phyloP scores from a whole-genome alignment of 1,140 invertebrate genomes.

The Cydia fagiglandana region DNA sequence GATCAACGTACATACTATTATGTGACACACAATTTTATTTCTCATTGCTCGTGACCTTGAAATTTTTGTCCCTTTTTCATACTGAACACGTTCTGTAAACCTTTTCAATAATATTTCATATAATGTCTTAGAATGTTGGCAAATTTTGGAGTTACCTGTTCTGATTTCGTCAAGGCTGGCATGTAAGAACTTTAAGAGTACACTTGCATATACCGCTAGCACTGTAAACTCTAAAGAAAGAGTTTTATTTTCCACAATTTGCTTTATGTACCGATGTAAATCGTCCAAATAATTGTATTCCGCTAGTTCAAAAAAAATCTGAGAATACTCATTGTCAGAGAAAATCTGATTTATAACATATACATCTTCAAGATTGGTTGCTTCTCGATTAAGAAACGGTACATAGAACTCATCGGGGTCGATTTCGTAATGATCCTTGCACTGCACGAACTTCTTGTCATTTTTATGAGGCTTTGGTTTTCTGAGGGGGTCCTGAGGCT shows the following conservation, averaged over 20 bases:
- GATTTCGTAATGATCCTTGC: too few species aligned
- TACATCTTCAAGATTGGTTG: conserved; percentile 50
- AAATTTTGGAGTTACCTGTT: conserved; percentile 55
- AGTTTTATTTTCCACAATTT: conserved; percentile 42
- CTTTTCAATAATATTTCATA: conserved; percentile 57
- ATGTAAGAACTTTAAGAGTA: conserved; percentile 51
- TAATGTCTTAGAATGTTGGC: conserved; percentile 51
- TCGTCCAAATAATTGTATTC: conserved; percentile 53
- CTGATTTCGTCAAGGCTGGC: conserved; percentile 50
- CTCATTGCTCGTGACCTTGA: background rate
- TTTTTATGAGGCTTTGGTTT: too few species aligned
- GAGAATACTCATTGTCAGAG: conserved; percentile 54
- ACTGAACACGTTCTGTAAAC: conserved; percentile 49
- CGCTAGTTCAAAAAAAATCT: conserved; percentile 57
- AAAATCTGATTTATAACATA: conserved; percentile 62
- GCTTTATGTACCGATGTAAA: conserved; percentile 49
- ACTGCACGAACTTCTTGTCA: too few species aligned
- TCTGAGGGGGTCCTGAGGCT: too few species aligned
- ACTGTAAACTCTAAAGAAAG: conserved; percentile 51
- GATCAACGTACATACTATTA: conserved; percentile 60
- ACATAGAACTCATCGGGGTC: conserved; percentile 64
- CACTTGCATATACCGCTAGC: conserved; percentile 58
- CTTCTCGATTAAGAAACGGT: conserved; percentile 62
- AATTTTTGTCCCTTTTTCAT: conserved; percentile 34
- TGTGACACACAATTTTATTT: conserved; percentile 45